phyloP scores from a whole-genome alignment of 2,797 vertebrate genomes.

The Fringilla coelebs region DNA sequence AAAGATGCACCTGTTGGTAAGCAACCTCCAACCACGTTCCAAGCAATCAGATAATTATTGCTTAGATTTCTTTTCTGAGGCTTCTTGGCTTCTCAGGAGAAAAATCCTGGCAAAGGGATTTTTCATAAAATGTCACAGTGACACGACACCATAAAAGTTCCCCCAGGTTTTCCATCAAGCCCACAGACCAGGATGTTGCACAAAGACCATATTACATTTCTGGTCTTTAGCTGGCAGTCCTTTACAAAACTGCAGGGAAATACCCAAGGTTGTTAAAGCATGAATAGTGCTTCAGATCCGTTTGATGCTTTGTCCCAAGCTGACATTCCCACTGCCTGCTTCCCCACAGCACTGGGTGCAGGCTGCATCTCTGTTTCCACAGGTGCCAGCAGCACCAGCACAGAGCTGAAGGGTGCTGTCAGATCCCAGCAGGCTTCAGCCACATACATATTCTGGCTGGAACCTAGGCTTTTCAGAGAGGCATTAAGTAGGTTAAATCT shows the following conservation, averaged over 20 bases:
- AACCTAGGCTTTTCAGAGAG: not conserved
- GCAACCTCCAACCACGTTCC: not conserved
- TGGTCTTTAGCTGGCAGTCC: not conserved
- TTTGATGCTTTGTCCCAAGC: not conserved
- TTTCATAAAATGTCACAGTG: not conserved
- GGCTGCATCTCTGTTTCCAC: not conserved
- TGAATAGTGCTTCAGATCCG: accelerated
- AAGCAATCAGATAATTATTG: not conserved
- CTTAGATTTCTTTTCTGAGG: not conserved
- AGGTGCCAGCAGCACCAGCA: not conserved
- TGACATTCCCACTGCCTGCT: not conserved
- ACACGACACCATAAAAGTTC: not conserved
- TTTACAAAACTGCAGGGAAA: not conserved
- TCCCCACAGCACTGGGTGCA: not conserved
- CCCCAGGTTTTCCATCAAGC: not conserved
- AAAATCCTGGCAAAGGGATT: not conserved
- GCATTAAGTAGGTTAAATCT: not conserved
- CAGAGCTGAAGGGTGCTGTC: not conserved
- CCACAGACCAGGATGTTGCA: not conserved
- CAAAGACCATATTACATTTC: not conserved
- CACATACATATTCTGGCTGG: not conserved
- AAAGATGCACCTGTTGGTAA: not conserved
- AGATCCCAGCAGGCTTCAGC: not conserved
- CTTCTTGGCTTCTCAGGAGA: not conserved
- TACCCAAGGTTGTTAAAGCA: not conserved